Evolutionary conservation across 2,113 vertebrate species (phyloP), one percentile per base, ranked within the genome.

Genomic region (Etheostoma cragini): DNA sequence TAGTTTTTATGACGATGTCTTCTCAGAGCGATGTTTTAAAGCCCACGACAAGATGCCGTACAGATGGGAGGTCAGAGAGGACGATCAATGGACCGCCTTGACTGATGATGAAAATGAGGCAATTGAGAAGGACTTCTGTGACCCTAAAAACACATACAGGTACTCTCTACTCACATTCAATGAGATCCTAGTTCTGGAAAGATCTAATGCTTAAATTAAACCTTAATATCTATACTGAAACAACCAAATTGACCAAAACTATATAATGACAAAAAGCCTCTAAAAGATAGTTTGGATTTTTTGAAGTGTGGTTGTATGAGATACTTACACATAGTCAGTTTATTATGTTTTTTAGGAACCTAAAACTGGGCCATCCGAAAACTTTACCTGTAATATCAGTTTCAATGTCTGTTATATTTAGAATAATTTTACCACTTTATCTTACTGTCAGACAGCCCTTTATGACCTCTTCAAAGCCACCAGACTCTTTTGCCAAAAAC

Each of bases 31-130:
- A 11, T 95, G 95, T 58, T 83, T 24, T 58, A 91, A 70, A 71
- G 92, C 80, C 62, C 94, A 96, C 10, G 84, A 84, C 50, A 91
- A 60, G 82, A 72, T 95, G 82, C 95, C 95, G 0, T 96, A 96
- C 90, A 79, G 89, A 56, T 96, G 94, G 95, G 58, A 95, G 80
- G 73, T 94, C 33, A 86, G 54, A 13, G 38, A 86, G 13, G 86
- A 83, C 1, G 63, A 13, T 1, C 45, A 69, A 17, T 96, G 95
- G 94, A 89, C 35, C 1, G 17, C 65, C 22, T 30, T 95, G 60
- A 46, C 86, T 0, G 33, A 89, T 7, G 94, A 94, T 11, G 33
- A 89, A 6, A 94, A 94, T 10, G 94, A 94, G 80, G 42, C 0
- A 0, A 92, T 94, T 3, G 95, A 96, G 84, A 89, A 72, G 72